Evolutionary conservation across 2,113 vertebrate genomes (phyloP), one percentile per base, ranked within the genome.

Genomic region (Oenanthe oenanthe): DNA sequence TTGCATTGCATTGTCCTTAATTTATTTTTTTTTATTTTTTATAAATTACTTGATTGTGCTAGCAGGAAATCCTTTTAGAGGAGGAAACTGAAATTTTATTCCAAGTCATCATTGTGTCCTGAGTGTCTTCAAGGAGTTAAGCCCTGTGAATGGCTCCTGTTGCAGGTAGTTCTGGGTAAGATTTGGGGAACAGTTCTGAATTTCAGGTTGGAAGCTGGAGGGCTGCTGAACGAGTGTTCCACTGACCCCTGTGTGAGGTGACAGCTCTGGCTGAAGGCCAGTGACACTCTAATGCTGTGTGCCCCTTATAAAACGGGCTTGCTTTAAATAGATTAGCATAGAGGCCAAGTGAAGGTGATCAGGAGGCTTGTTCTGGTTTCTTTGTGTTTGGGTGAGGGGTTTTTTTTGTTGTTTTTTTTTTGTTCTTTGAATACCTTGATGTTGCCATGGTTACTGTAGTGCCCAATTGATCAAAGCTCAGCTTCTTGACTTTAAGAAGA

Each of bases 331-430:
- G 84, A 68, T 77, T 85, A 73, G 63, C 15, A 5, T 12, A 67
- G 84, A 92, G 89, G 94, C 89, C 62, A 47, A 51, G 74, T 79
- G 89, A 96, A 95, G 79, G 93, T 92, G 79, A 90, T 73, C 8
- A 4, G 58, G 53, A 91, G 48, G 66, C 77, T 85, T 58, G 62
- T 76, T 84, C 86, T 93, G 54, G 9, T 87, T 89, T 91, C 70
- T 89, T 88, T 76, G 45, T 45, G 17, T 63, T 84, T 92, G 24
- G 51, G 43, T 17, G 63, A 7, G 38, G 8, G 0, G 34, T 36
- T 36, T 47, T 57, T 82, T 28, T 51, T 61, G n/a, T n/a, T n/a
- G n/a, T 82, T 32, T 9, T 83, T 25, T 9, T 32, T 53, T n/a
- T 47, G 7, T 65, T 56, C 43, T 89, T 84, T 63, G 43, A 78